phyloP scores from a whole-genome alignment of 1,140 invertebrate species.

The Drosophila obscura region DNA sequence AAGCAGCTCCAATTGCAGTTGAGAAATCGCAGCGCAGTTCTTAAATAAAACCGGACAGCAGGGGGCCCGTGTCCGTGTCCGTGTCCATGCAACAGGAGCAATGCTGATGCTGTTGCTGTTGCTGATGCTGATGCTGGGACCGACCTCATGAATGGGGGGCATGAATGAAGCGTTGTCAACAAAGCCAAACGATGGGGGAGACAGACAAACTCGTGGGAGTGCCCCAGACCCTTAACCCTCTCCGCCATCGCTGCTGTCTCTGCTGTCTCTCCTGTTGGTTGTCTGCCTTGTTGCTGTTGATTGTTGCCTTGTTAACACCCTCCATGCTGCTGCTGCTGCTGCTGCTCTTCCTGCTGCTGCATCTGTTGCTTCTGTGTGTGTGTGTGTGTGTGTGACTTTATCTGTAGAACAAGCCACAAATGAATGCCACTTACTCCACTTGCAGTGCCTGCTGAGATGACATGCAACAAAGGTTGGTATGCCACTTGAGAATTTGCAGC shows the following conservation, averaged over 20 bases:
- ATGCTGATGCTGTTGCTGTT: too few species aligned
- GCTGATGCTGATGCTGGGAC: slow-evolving; percentile 22
- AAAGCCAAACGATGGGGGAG: slow-evolving; percentile 52
- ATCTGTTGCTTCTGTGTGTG: slow-evolving; percentile 1
- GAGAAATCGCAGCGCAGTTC: slow-evolving; percentile 73
- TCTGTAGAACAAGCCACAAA: too few species aligned
- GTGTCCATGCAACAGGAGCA: too few species aligned
- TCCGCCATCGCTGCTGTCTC: slow-evolving; percentile 6
- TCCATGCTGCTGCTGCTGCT: too few species aligned
- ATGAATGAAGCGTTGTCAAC: slow-evolving; percentile 79
- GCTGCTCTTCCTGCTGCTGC: too few species aligned
- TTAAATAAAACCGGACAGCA: slow-evolving; percentile 67
- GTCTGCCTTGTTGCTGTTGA: slow-evolving; percentile 32
- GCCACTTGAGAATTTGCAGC: slow-evolving; percentile 31
- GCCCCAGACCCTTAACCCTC: slow-evolving; percentile 8
- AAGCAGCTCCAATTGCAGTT: slow-evolving; percentile 71
- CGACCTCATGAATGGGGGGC: slow-evolving; percentile 58
- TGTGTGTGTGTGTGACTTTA: neutral
- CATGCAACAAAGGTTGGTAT: too few species aligned
- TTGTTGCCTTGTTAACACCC: too few species aligned
- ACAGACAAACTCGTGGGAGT: slow-evolving; percentile 10
- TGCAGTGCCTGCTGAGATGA: too few species aligned
- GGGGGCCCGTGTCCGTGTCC: slow-evolving; percentile 8
- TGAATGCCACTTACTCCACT: too few species aligned
- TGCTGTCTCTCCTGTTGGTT: slow-evolving; percentile 31